These are phyloP conservation scores for Dreissena rostriformis DNA, from an alignment of 1,140 invertebrate genomes.

Conservation along the genomic window DNA sequence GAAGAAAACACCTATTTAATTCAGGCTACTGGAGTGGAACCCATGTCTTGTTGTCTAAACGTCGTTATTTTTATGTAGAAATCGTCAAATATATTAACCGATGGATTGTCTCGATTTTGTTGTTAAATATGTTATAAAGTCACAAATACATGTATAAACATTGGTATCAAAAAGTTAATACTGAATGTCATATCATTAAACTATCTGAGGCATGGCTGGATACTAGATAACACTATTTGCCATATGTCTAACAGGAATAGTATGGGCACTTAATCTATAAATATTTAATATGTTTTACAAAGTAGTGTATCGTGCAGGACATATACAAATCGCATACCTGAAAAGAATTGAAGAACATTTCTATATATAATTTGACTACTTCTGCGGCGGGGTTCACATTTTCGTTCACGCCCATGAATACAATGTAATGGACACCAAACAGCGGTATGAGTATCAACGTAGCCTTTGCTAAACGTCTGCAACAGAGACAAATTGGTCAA, in stretches of 20 bases:
- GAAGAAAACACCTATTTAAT: background rate
- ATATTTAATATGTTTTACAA: too few relatives aligned
- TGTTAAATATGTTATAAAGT: background rate
- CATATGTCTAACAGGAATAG: background rate
- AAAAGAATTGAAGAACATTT: constrained; percentile 90
- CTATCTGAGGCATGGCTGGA: background rate
- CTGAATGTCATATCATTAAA: background rate
- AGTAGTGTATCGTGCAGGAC: too few relatives aligned
- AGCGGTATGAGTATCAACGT: constrained; percentile 90
- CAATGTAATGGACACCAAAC: constrained; percentile 89
- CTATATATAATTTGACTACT: constrained; percentile 87
- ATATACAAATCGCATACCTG: constrained; percentile 83
- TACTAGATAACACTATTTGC: background rate
- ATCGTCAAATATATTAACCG: background rate
- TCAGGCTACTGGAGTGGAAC: too few relatives aligned
- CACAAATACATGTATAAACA: background rate
- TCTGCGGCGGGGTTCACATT: constrained; percentile 81
- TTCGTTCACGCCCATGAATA: constrained; percentile 81
- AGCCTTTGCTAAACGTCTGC: constrained; percentile 86
- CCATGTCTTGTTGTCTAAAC: too few relatives aligned
- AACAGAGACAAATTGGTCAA: constrained; percentile 25
- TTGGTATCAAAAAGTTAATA: background rate
- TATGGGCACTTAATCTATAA: too few relatives aligned
- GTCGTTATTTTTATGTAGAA: too few relatives aligned
- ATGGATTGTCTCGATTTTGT: background rate